Evolutionary conservation across 2,113 vertebrate genomes (phyloP), one percentile per base, ranked within the genome.

Genomic region (Etia nguti): DNA sequence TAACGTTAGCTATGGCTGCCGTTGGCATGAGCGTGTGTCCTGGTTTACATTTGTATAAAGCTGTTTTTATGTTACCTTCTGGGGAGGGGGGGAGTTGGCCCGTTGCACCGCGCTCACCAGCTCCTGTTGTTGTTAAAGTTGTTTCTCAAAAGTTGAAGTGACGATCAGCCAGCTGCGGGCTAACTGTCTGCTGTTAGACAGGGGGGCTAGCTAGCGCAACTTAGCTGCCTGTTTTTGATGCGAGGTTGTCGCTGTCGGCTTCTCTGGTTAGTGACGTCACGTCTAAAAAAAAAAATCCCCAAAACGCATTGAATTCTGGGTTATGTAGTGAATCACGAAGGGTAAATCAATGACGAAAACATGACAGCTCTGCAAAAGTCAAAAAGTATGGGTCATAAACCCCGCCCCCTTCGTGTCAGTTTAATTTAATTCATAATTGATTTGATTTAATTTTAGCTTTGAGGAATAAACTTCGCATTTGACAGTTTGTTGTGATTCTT

Each of bases 201-300:
- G 80, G 62, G 41, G 59, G 24, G 92, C 89, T 84, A 93, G 92
- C 92, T 92, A 89, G 82, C 70, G 83, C 46, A 80, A 88, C 88
- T 86, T 88, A 86, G 91, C 89, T 82, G 93, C 94, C 92, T 92
- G 93, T 92, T 95, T 91, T 84, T 94, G 90, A 93, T 90, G 57
- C 41, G 86, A 60, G 75, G 68, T 81, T 87, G 90, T 93, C 75
- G 75, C 79, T 87, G 90, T 93, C 90, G 91, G 92, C 90, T 92
- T 91, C 90, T 73, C 88, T 62, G 86, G 65, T 60, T 80, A 20
- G 10, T 93, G 90, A 93, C 92, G 93, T 93, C 92, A 93, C 68
- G 20, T 24, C 15, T n/a, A 52, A 88, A 75, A 10, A 18, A 4
- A 43, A 5, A 20, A 46, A 31, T 22, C 43, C 43, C 18, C 12